Evolutionary conservation across 2,888 invertebrate genomes (phyloP), one percentile per base, ranked within the genome.

Genomic region (Formica aserva): DNA sequence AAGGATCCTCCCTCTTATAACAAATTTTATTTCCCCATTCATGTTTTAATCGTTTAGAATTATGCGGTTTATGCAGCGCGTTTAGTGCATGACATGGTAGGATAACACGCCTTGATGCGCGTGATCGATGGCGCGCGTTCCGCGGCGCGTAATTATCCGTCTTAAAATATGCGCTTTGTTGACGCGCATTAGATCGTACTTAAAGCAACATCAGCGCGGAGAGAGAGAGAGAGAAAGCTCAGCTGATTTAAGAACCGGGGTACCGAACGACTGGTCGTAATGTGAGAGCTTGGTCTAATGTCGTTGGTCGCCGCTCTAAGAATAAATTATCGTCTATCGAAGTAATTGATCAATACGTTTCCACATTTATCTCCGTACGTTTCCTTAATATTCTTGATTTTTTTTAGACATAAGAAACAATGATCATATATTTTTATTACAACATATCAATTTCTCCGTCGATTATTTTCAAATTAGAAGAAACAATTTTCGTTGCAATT

Each of bases 11-110:
- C 63, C 67, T 82, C 75, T 82, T 77, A 80, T 88, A 89, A 89
- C 89, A 90, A 92, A 92, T 89, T 92, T 91, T 89, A 92, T 89
- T 91, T 69, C 85, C 81, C 57, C 48, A 52, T 52, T 52, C 48
- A 22, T 52, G 67, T 22, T 76, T 65, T 86, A 86, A 87, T 77
- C 45, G 60, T 66, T 65, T 29, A 38, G 77, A 91, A 91, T 90
- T 89, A 88, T 86, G 86, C 29, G 62, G 74, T 85, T 76, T 80
- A 82, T 78, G 65, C 26, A 35, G 71, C 74, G 72, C 65, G 35
- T 62, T 55, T 82, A 69, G 60, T 63, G 13, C 32, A 65, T 69
- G 72, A 55, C 52, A 29, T 32, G 18, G 35, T 26, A 22, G 60
- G 13, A 72, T 80, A 60, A 72, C 45, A 45, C 41, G 15, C n/a